These are phyloP conservation scores for Rousettus leschenaultii DNA, from an alignment of 2,113 vertebrate genomes.

Conservation along the genomic window DNA sequence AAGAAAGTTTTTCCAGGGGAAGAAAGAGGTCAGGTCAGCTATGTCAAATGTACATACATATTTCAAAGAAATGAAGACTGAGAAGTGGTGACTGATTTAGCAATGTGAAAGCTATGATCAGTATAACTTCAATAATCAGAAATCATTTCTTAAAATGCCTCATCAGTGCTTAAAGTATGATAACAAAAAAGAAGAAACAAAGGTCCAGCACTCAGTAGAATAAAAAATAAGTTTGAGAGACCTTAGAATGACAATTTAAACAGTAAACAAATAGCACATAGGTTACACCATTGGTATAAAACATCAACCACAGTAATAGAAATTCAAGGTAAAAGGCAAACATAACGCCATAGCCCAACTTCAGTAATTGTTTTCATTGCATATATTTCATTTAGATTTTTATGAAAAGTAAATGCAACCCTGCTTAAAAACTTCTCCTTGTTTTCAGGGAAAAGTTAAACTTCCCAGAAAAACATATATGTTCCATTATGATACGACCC, in stretches of 20 bases:
- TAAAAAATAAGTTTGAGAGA: neutral
- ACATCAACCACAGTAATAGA: neutral
- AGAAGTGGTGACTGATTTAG: neutral
- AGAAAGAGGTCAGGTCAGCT: neutral
- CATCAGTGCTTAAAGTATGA: neutral
- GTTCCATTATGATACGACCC: neutral
- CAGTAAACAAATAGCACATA: neutral
- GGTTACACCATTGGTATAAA: neutral
- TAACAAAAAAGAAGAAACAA: neutral
- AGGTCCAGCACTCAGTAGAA: neutral
- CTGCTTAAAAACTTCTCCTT: neutral
- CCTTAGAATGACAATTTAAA: neutral
- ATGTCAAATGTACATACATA: neutral
- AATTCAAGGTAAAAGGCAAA: neutral
- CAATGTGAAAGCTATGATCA: neutral
- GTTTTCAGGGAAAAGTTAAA: neutral
- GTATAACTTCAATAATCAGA: neutral
- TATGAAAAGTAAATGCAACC: neutral
- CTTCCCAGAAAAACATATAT: neutral
- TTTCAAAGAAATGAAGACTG: neutral
- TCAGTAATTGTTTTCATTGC: neutral
- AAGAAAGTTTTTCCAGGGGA: neutral
- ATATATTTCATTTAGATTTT: neutral
- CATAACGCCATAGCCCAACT: rapidly evolving
- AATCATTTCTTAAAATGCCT: neutral